Conservation (phyloP, 1,140 invertebrate species). For the Drosophila eugracilis region DNA sequence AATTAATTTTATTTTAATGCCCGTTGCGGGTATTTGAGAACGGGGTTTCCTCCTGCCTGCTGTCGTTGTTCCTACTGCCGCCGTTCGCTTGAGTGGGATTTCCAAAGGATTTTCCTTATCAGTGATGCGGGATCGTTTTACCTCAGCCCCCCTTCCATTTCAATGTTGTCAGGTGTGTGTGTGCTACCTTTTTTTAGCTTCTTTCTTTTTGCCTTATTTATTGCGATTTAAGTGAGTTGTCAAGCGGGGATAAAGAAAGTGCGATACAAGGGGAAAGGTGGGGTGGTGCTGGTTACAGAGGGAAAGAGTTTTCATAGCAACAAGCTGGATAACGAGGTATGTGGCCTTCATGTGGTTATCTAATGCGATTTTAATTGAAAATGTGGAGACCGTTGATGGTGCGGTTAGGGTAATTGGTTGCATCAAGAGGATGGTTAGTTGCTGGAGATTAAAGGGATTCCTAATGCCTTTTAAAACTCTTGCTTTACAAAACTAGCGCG, state of each 20-base stretch:
- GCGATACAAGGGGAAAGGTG: constrained; percentile 3
- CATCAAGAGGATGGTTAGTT: background rate
- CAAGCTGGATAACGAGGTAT: constrained; percentile 21
- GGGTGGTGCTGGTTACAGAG: no score
- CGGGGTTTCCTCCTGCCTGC: constrained; percentile 44
- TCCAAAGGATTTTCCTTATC: constrained; percentile 54
- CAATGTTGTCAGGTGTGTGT: constrained; percentile 70
- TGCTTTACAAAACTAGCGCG: no score
- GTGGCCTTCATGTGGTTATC: constrained; percentile 35
- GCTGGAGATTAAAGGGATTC: background rate
- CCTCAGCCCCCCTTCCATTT: constrained; percentile 2
- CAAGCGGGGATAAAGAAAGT: constrained; percentile 37
- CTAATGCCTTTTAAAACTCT: background rate
- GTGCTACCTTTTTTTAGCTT: constrained; percentile 45
- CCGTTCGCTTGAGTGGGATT: constrained; percentile 49
- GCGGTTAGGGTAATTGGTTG: constrained; percentile 13
- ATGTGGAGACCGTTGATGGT: constrained; percentile 15
- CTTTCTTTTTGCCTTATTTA: constrained; percentile 66
- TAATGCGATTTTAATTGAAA: constrained; percentile 80
- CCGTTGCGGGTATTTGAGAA: constrained; percentile 57
- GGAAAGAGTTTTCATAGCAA: constrained; percentile 31
- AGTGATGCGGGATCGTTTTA: constrained; percentile 58
- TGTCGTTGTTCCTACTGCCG: constrained; percentile 8
- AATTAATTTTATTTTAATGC: constrained; percentile 83
- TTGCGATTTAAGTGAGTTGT: constrained; percentile 82